These are phyloP conservation scores for Buphagus erythrorhynchus DNA, from an alignment of 2,797 vertebrate species.

Conservation along the genomic window DNA sequence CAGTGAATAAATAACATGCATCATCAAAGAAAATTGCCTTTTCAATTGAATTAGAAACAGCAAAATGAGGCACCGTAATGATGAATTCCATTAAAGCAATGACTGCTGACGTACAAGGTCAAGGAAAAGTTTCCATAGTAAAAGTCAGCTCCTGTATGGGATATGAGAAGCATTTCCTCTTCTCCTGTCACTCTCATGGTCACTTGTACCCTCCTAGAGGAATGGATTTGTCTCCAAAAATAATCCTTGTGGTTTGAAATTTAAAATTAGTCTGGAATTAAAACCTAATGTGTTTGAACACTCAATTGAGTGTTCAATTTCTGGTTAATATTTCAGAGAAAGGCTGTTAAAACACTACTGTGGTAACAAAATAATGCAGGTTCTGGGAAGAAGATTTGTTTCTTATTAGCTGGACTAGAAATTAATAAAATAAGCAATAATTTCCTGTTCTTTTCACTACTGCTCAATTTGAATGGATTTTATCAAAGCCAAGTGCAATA, in stretches of 20 bases:
- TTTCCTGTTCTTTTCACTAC: not conserved
- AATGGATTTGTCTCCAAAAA: not conserved
- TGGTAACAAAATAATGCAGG: not conserved
- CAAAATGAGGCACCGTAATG: slow-evolving; percentile 36
- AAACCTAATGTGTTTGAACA: not conserved
- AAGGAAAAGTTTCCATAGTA: slow-evolving; percentile 17
- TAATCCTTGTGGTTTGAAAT: not conserved
- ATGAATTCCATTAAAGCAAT: slow-evolving; percentile 54
- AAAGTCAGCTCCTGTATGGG: not conserved
- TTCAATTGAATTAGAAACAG: slow-evolving; percentile 60
- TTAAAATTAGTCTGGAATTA: not conserved
- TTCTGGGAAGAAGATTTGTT: not conserved
- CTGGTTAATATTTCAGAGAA: not conserved
- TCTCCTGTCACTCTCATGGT: not conserved
- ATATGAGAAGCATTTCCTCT: not conserved
- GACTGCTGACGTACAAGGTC: slow-evolving; percentile 35
- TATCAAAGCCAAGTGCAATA: not conserved
- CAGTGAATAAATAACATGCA: slow-evolving; percentile 45
- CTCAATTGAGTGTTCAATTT: not conserved
- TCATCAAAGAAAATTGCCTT: slow-evolving; percentile 72
- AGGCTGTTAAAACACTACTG: not conserved
- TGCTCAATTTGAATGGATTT: not conserved
- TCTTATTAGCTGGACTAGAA: not conserved
- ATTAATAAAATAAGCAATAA: not conserved
- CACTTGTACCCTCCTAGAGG: not conserved